Evolutionary conservation across 2,113 vertebrate species (phyloP).

Genomic region (Corythoichthys intestinalis): DNA sequence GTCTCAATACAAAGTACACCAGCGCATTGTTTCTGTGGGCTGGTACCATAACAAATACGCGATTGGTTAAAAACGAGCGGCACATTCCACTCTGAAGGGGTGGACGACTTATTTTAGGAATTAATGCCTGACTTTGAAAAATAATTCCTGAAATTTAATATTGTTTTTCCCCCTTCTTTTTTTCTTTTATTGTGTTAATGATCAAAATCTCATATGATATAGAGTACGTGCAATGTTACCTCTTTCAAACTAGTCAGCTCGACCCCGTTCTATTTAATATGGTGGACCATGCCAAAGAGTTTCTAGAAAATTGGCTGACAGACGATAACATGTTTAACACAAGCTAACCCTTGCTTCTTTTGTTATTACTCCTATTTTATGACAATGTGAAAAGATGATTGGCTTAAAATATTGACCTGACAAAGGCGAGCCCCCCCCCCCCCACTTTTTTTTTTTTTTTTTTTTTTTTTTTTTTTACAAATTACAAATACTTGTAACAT

Average conservation of each 20-base stretch:
- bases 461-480: no score
- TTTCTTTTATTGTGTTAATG: neutral
- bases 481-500: no score
- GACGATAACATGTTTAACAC: neutral
- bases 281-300: neutral
- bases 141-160: neutral
- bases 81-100: constrained; percentile 26
- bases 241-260: neutral
- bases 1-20: constrained; percentile 11
- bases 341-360: no score
- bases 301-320: neutral
- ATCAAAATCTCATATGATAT: neutral
- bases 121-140: neutral
- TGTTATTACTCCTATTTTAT: neutral
- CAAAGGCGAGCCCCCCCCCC: no score
- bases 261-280: neutral
- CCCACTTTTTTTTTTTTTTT: no score
- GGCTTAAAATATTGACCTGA: no score
- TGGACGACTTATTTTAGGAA: fast-evolving
- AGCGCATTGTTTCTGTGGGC: constrained; percentile 14
- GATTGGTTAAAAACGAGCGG: constrained; percentile 38
- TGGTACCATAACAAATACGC: constrained; percentile 37
- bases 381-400: no score
- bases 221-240: neutral
- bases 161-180: fast-evolving